Conservation (phyloP, 1,140 invertebrate genomes). For the Ostrea edulis region DNA sequence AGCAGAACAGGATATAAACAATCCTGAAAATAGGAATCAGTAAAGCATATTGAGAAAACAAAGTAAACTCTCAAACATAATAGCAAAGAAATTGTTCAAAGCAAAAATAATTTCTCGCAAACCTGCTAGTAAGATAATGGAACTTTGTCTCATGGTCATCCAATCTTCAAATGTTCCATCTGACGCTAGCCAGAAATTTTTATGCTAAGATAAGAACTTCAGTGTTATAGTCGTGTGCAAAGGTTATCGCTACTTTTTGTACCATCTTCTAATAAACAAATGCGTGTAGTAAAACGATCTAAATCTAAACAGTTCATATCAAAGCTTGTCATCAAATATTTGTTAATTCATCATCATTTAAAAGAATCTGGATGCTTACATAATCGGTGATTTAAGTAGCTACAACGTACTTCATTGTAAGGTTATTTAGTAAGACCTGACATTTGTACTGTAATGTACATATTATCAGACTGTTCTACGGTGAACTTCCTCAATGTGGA, state of each 20-base stretch:
- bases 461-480: not conserved
- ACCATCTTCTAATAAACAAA: too few relatives aligned
- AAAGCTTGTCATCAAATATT: too few relatives aligned
- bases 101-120: not conserved
- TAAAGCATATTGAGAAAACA: not conserved
- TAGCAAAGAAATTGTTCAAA: not conserved
- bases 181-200: not conserved
- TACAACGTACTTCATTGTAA: too few relatives aligned
- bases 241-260: too few relatives aligned
- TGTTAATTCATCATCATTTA: too few relatives aligned
- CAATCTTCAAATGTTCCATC: not conserved
- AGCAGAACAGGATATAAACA: not conserved
- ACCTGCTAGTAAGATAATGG: not conserved
- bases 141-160: not conserved
- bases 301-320: not conserved
- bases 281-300: not conserved
- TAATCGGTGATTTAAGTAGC: too few relatives aligned
- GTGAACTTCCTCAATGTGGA: not conserved
- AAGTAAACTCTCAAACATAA: not conserved
- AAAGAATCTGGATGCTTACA: too few relatives aligned
- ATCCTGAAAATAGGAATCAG: not conserved
- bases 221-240: not conserved
- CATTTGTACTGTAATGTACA: too few relatives aligned
- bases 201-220: constrained; percentile 3
- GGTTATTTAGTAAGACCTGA: too few relatives aligned